Conservation (phyloP, 2,797 vertebrate species). For the Hemitrygon akajei region DNA sequence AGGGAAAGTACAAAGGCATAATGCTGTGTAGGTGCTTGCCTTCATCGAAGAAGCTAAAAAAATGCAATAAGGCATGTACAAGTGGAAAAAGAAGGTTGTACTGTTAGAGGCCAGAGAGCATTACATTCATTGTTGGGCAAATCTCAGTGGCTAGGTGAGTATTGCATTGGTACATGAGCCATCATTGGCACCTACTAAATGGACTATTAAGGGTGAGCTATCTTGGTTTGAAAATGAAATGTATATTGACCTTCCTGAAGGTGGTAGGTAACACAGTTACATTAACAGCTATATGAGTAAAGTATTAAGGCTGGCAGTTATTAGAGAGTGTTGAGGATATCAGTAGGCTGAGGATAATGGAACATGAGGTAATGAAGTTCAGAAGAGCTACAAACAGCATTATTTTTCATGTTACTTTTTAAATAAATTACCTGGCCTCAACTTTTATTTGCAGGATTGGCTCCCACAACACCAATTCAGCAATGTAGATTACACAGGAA, state of each 20-base stretch:
- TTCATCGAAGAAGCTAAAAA: neutral
- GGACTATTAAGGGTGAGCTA: neutral
- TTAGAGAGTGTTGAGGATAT: neutral
- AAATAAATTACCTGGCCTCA: neutral
- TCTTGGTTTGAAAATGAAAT: neutral
- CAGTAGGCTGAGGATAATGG: neutral
- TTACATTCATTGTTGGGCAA: neutral
- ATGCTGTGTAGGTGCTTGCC: neutral
- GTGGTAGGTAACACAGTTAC: neutral
- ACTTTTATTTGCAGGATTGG: neutral
- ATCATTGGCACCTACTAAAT: neutral
- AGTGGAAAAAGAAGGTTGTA: neutral
- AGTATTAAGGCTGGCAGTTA: neutral
- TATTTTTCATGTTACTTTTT: neutral
- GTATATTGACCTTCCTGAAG: neutral
- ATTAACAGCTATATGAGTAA: neutral
- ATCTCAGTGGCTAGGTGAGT: neutral
- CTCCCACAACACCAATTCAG: neutral
- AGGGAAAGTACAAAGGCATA: neutral
- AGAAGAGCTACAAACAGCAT: neutral
- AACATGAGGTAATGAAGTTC: neutral
- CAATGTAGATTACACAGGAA: neutral
- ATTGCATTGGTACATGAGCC: neutral
- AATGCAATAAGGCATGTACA: neutral
- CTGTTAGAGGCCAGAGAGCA: neutral